These are phyloP conservation scores for Drosophila mulleri DNA, from an alignment of 2,888 invertebrate genomes.

Conservation along the genomic window DNA sequence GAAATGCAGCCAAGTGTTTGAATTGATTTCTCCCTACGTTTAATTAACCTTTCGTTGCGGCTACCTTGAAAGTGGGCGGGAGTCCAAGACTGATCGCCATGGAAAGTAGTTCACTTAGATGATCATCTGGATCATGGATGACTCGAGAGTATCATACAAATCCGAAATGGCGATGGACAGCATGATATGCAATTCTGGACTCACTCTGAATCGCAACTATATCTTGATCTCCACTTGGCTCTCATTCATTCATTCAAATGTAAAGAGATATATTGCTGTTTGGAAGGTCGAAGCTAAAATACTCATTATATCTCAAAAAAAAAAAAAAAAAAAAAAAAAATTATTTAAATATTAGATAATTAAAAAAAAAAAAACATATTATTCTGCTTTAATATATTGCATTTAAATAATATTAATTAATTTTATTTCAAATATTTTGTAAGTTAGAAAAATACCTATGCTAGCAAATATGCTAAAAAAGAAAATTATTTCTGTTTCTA, in stretches of 20 bases:
- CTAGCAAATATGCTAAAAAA: too few relatives aligned
- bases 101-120: conserved; percentile 48
- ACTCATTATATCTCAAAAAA: too few relatives aligned
- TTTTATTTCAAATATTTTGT: too few relatives aligned
- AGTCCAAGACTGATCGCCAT: conserved; percentile 13
- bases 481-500: too few relatives aligned
- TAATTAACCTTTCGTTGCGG: conserved; percentile 78
- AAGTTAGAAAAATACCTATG: too few relatives aligned
- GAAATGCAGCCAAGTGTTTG: conserved; percentile 68
- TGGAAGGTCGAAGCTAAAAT: too few relatives aligned
- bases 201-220: neutral
- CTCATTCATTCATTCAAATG: conserved; percentile 22
- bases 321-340: too few relatives aligned
- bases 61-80: conserved; percentile 69
- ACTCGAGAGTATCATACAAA: conserved; percentile 6
- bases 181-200: conserved; percentile 35
- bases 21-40: conserved; percentile 69
- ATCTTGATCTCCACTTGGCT: conserved; percentile 9
- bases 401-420: too few relatives aligned
- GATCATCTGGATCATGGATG: conserved; percentile 9
- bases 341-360: too few relatives aligned
- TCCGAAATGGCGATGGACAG: conserved; percentile 25
- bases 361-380: too few relatives aligned
- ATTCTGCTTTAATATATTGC: too few relatives aligned
- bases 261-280: too few relatives aligned